Percentiles rank a stretch among this genome's conserved stretches.
phyloP scores from a whole-genome alignment of 2,113 vertebrate species.

The Typhlomys cinereus region DNA sequence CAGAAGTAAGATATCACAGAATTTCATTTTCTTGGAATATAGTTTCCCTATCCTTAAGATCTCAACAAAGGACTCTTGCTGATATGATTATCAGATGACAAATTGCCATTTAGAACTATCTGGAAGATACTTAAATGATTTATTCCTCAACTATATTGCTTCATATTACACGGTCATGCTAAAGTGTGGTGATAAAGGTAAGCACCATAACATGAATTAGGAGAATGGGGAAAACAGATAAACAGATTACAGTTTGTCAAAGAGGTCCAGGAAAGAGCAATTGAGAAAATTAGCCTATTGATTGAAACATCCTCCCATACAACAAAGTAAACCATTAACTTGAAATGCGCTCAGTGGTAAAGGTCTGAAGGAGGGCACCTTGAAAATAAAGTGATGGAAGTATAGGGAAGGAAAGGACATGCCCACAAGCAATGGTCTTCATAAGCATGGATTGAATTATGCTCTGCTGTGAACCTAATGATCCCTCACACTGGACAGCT shows the following conservation, averaged over 20 bases:
- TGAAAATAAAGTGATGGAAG: not conserved
- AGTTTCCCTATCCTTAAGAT: not conserved
- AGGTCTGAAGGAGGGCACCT: not conserved
- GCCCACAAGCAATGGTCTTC: not conserved
- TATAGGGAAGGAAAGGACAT: not conserved
- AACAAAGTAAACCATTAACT: conserved; percentile 28
- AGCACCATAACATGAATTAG: conserved; percentile 19
- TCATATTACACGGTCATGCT: not conserved
- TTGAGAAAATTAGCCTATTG: conserved; percentile 53
- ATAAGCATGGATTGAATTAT: conserved; percentile 1
- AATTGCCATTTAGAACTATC: not conserved
- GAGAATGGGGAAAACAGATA: conserved; percentile 45
- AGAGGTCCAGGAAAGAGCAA: conserved; percentile 36
- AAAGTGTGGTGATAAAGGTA: not conserved
- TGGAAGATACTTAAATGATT: conserved; percentile 36
- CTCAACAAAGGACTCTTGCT: not conserved
- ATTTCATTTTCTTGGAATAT: not conserved
- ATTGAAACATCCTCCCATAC: not conserved
- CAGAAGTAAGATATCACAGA: not conserved
- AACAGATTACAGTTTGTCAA: conserved; percentile 54
- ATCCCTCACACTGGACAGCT: not conserved
- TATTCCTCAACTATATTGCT: conserved; percentile 26
- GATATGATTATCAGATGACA: not conserved
- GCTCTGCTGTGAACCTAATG: not conserved
- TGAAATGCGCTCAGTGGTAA: conserved; percentile 29